A percentile compares a stretch with the other conserved stretches of the same genome.
phyloP scores from a whole-genome alignment of 2,113 vertebrate species.

The Hemibagrus wyckioides region DNA sequence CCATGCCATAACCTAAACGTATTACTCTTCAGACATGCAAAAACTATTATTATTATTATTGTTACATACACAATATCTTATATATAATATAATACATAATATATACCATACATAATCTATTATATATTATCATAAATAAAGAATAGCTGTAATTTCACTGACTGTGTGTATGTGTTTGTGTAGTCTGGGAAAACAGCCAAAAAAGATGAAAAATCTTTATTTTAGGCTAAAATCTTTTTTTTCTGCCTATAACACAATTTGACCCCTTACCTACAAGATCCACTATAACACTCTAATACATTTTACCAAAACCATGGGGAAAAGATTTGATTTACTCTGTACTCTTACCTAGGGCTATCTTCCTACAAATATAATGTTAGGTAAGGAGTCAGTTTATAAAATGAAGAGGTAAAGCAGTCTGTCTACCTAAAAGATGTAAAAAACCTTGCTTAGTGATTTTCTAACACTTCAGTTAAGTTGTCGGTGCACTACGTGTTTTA shows the following conservation, averaged over 20 bases:
- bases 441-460: not conserved
- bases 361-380: not conserved
- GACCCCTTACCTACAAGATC: not conserved
- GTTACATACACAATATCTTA: not conserved
- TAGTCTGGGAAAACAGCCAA: not conserved
- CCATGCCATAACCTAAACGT: not conserved
- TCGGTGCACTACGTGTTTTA: not conserved
- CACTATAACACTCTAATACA: not conserved
- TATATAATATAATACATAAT: not conserved
- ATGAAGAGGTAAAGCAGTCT: not conserved
- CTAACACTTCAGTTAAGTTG: not conserved
- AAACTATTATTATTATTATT: not conserved
- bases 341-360: not conserved
- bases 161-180: not conserved
- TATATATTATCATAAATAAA: not conserved
- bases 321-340: not conserved
- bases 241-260: not conserved
- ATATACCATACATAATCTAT: not conserved
- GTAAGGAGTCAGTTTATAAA: not conserved
- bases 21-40: not conserved
- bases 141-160: not conserved
- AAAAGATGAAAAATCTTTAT: not conserved
- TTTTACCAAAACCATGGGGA: not conserved
- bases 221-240: not conserved
- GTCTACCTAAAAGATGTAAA: not conserved